Base-by-base conservation (phyloP, 1,140 invertebrate genomes). In the Ruditapes philippinarum region DNA sequence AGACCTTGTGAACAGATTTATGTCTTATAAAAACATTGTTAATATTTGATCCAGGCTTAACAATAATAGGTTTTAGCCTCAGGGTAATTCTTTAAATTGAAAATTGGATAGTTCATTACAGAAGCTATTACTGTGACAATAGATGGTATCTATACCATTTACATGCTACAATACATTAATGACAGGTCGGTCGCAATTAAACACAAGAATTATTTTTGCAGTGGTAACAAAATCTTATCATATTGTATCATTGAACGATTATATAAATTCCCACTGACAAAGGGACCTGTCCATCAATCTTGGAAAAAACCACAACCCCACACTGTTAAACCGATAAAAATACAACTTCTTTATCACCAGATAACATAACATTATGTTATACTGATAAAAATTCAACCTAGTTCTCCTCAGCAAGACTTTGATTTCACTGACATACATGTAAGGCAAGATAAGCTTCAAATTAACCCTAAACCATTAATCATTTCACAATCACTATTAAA, bases 1-100 rank as follows among this genome's bases (percentile, higher is more conserved):
- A 70, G 38, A 70, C 22, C 65, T 36, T 70, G 33, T 70, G 65
- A 40, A 70, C 65, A 70, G 65, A 70, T 38, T 38, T 70, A 70
- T 40, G 65, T 28, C 33, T 38, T 70, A 70, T 38, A 70, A 38
- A 70, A 70, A 70, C 65, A 70, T n/a, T 33, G n/a, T 1, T n/a
- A 70, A 70, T 70, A 70, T 25, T 25, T 70, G 33, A 70, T 70
- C 7, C 33, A 5, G 65, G 1, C 28, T 40, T 70, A 36, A n/a
- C 11, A 70, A 70, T 28, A 36, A 12, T 22, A 19, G 11, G 3
- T 70, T 70, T n/a, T 70, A 14, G 65, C 65, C 65, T 36, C 4
- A 19, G 33, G n/a, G 65, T 38, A 38, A 70, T 70, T 70, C 33
- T 38, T 70, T 70, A 22, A 70, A 70, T 70, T 70, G 65, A 70